Evolutionary conservation across 2,888 invertebrate species (phyloP).

Genomic region (Troglohyphantes excavatus): DNA sequence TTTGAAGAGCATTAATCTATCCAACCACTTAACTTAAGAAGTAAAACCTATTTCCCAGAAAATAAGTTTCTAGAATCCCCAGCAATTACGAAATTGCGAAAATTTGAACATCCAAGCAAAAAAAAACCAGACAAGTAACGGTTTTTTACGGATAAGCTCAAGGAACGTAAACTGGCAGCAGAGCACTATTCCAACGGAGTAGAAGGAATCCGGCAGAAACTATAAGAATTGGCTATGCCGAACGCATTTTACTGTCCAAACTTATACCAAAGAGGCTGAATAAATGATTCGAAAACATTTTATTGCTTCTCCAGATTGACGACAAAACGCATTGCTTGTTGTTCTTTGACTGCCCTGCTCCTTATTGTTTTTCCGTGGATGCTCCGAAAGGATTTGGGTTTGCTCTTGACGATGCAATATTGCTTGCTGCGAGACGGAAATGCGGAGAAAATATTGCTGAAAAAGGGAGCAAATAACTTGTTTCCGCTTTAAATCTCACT

Average conservation of each 20-base stretch:
- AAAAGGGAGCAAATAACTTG: conserved; percentile 40
- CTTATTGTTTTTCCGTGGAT: background rate
- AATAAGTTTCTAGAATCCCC: background rate
- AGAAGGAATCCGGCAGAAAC: background rate
- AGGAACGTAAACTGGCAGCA: conserved; percentile 35
- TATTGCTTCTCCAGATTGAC: conserved; percentile 72
- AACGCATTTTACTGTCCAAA: conserved; percentile 71
- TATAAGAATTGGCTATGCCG: conserved; percentile 26
- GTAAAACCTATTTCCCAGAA: background rate
- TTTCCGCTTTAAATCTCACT: conserved; percentile 59
- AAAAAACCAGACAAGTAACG: background rate
- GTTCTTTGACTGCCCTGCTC: conserved; percentile 34
- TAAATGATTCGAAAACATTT: conserved; percentile 73
- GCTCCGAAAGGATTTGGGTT: conserved; percentile 16
- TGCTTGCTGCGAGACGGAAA: conserved; percentile 20
- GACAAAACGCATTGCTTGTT: conserved; percentile 57
- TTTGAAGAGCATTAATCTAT: background rate
- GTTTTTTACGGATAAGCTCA: background rate
- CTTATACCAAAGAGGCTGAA: conserved; percentile 55
- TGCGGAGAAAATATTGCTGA: conserved; percentile 16
- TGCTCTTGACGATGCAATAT: conserved; percentile 34
- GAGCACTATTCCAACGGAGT: background rate
- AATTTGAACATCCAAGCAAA: conserved; percentile 30
- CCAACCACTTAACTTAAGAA: background rate
- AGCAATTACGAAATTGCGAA: conserved; percentile 56